Percentiles rank a stretch among this genome's conserved stretches.
Conservation (phyloP, 2,113 vertebrate species). For the Theristicus caerulescens region DNA sequence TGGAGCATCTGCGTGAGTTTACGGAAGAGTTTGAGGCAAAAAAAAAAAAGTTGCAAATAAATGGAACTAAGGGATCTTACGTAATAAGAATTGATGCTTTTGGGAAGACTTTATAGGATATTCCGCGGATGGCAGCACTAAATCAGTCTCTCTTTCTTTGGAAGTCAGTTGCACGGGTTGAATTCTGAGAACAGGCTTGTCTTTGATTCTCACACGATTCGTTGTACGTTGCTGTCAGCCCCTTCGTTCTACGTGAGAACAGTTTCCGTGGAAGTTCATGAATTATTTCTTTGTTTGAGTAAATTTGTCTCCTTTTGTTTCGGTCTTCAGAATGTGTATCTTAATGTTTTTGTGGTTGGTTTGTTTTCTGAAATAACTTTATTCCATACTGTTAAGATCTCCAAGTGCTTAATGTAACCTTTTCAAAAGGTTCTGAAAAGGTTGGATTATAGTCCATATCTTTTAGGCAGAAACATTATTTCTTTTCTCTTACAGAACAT, state of each 20-base stretch:
- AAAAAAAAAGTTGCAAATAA: background rate
- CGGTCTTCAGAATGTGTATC: background rate
- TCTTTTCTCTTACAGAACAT: background rate
- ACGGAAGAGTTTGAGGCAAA: background rate
- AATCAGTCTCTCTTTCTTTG: background rate
- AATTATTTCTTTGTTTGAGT: slow-evolving; percentile 32
- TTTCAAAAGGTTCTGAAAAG: background rate
- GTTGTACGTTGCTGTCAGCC: background rate
- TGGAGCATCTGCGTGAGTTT: too few species aligned
- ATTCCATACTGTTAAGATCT: background rate
- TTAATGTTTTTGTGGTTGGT: background rate
- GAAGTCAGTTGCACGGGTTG: background rate
- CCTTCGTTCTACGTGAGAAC: background rate
- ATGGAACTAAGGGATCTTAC: background rate
- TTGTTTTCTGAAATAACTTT: background rate
- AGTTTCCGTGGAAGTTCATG: background rate
- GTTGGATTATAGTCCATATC: fast-evolving
- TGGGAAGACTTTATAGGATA: background rate
- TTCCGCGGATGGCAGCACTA: background rate
- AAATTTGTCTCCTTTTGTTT: background rate
- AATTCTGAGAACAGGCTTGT: background rate
- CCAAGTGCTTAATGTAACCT: background rate
- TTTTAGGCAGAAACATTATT: background rate
- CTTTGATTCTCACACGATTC: background rate
- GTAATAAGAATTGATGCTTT: background rate